Evolutionary conservation across 2,888 invertebrate species (phyloP), one percentile per base, ranked within the genome.

Genomic region (Hoplodrina blanda): DNA sequence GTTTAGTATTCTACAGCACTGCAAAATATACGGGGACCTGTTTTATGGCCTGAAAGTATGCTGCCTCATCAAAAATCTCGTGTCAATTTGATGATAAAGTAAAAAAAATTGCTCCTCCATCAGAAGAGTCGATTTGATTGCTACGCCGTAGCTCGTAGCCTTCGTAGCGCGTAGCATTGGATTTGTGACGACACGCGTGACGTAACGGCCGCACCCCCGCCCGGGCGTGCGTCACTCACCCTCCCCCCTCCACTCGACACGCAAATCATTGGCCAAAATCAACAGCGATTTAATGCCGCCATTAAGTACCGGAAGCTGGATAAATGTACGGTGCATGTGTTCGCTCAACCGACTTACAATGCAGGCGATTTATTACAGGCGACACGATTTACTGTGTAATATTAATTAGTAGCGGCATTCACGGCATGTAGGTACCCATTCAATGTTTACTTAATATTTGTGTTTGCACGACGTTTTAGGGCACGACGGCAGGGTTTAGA

Each of bases 221-320:
- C 87, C 82, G 81, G 81, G 84, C 87, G 91, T 90, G 89, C 90
- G 90, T 91, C 91, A 89, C 86, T 67, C 64, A 80, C 78, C 62
- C 72, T 82, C 76, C 80, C 65, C 70, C 82, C 78, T 71, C 81
- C 73, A 78, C 81, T 87, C 87, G 81, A 85, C 88, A 89, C 88
- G 89, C 89, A 89, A 92, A 92, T 91, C 88, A 91, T 90, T 90
- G 85, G 88, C 89, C 87, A 91, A 93, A 93, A 93, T 91, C 91
- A 92, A 91, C 91, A 92, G 81, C 82, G 86, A 88, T 90, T 91
- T 87, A 90, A 85, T 79, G 66, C 70, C 63, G 64, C 77, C 78
- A 82, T 85, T 85, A 84, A 81, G 80, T 71, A 77, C 71, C 76
- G 78, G 82, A 84, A 83, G 78, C 76, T 87, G 80, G 80, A 82